Evolutionary conservation across 2,888 invertebrate species (phyloP), one percentile per base, ranked within the genome.

Genomic region (Cacoxenus indagator): DNA sequence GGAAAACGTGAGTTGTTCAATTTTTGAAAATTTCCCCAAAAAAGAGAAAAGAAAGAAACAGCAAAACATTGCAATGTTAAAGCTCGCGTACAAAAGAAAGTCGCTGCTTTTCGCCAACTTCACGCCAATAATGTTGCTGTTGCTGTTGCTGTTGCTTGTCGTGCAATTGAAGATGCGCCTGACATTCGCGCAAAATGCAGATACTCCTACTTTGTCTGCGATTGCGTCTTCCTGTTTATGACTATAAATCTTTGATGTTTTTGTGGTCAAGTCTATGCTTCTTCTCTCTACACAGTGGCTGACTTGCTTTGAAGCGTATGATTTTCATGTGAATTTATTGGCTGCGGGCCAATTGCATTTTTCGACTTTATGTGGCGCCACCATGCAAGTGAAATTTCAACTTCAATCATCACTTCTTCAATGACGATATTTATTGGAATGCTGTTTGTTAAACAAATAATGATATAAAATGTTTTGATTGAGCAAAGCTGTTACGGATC

Each of bases 261-360:
- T 9, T 31, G 29, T 51, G 9, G 54, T 24, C 14, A 14, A 14
- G 22, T 54, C 26, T 54, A 22, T 31, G 59, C 59, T 31, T 59
- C 26, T 22, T n/a, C n/a, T n/a, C n/a, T n/a, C n/a, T n/a, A 22
- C 55, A 37, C 37, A 59, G 37, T 31, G 54, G 54, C 37, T 5
- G 51, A 6, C 9, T 19, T 51, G 51, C 9, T 51, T 19, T 26
- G 11, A 31, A 9, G 29, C 31, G 14, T 17, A 27, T 51, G n/a
- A 31, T 31, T 59, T 59, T 55, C 27, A 59, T 59, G 26, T 24
- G 31, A 61, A 61, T 59, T 67, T 61, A 67, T 67, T 67, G 48
- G 48, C 67, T 45, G 29, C 59, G 61, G 59, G 67, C 59, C 67
- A 67, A 67, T 67, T 67, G 67, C 48, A 59, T 31, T 67, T 48